phyloP scores from a whole-genome alignment of 2,797 vertebrate genomes.

The Cephalopachus bancanus region DNA sequence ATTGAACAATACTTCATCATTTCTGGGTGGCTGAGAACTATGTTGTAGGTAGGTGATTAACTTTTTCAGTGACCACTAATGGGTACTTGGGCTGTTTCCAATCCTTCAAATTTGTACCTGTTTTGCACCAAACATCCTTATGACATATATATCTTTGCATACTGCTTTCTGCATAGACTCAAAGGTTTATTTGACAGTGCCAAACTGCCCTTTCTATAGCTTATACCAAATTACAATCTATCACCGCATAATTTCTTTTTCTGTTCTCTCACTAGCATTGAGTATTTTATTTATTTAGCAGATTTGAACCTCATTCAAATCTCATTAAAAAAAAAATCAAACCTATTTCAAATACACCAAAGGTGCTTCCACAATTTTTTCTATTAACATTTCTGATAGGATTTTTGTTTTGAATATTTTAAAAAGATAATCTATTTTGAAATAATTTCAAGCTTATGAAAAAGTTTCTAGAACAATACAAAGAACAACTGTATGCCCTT shows the following conservation, averaged over 20 bases:
- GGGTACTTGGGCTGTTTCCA: background rate
- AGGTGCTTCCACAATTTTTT: constrained; percentile 11
- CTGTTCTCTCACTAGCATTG: background rate
- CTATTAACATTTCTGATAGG: constrained; percentile 16
- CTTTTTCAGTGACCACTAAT: background rate
- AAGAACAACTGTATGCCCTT: background rate
- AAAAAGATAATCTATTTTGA: constrained; percentile 10
- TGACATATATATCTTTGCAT: background rate
- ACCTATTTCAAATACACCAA: background rate
- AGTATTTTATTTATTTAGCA: background rate
- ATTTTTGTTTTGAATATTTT: constrained; percentile 63
- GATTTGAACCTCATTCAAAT: background rate
- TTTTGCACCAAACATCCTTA: background rate
- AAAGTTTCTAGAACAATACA: constrained; percentile 34
- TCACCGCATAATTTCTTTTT: constrained; percentile 8
- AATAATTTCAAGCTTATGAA: constrained; percentile 1
- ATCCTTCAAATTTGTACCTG: background rate
- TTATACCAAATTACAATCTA: background rate
- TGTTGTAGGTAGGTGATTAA: background rate
- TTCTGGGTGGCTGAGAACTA: constrained; percentile 10
- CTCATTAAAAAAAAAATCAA: background rate
- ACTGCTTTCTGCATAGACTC: background rate
- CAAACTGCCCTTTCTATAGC: background rate
- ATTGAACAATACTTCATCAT: background rate
- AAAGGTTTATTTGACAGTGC: background rate